Base-by-base conservation (phyloP, 2,113 vertebrate genomes). In the Numenius arquata region DNA sequence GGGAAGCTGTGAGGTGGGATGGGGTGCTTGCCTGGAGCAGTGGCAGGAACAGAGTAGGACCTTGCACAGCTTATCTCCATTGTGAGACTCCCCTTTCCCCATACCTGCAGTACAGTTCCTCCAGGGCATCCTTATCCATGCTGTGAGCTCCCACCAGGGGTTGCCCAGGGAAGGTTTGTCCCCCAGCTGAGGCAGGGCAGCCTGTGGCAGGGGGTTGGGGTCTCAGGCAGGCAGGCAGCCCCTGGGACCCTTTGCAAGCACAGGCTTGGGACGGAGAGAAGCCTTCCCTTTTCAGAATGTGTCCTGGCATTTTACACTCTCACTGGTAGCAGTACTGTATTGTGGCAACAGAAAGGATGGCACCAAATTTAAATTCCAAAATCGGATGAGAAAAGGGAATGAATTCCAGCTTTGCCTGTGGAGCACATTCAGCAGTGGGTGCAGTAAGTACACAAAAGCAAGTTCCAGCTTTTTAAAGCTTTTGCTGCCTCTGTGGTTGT, bases 21-120 rank as follows among this genome's bases (percentile, higher is more conserved):
- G 67, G 25, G 30, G 3, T 47, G 8, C 29, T 74, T 79, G 17
- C 18, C 29, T 63, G 53, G 8, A 22, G 8, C 21, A 41, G 32
- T 16, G 32, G 30, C 25, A 80, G 47, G 55, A 68, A 45, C 12
- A 55, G 43, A 76, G 9, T 27, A 38, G 18, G 26, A 78, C 52
- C 56, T 89, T 61, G 40, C 65, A 18, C 22, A 59, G 29, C 26
- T n/a, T 15, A 40, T 56, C 18, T 73, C 48, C 41, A n/a, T 40
- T 45, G 25, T 0, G 0, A 80, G 36, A 36, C 26, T 66, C 18
- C 12, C 5, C 19, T 80, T 73, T 10, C 22, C 18, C 38, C 0
- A 0, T 27, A 43, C 3, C 15, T 61, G 3, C 20, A 21, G 29
- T 26, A 34, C 6, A 26, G 19, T 22, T 77, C 80, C 25, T 93